Conservation (phyloP, 2,888 invertebrate genomes). For the Nomada ferruginata region DNA sequence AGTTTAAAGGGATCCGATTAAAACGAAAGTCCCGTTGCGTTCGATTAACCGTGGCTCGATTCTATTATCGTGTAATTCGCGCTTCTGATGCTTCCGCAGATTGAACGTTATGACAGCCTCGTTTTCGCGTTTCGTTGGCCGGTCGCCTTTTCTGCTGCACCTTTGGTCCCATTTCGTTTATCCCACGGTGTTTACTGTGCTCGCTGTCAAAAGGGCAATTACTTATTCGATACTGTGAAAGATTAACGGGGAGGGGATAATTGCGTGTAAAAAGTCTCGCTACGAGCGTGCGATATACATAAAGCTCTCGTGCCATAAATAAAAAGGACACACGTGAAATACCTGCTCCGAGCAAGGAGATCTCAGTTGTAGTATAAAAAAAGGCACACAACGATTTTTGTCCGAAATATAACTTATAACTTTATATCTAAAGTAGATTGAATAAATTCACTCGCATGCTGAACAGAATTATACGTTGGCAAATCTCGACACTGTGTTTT, state of each 20-base stretch:
- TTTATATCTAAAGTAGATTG: too few species aligned
- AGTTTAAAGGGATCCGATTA: constrained; percentile 18
- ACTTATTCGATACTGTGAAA: too few species aligned
- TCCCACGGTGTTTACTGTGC: too few species aligned
- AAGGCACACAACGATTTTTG: neutral
- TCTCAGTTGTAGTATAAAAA: neutral
- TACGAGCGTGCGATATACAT: too few species aligned
- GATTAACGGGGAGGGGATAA: too few species aligned
- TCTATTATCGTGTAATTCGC: constrained; percentile 35
- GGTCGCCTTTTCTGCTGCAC: neutral
- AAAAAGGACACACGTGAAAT: neutral
- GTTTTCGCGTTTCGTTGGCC: neutral
- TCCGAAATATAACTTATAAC: neutral
- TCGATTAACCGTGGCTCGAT: constrained; percentile 33
- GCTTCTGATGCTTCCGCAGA: constrained; percentile 21
- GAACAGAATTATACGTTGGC: neutral
- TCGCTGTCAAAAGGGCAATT: too few species aligned
- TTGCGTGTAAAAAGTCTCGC: too few species aligned
- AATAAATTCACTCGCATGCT: neutral
- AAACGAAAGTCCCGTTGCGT: constrained; percentile 43
- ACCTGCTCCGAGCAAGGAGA: too few species aligned
- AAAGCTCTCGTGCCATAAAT: neutral
- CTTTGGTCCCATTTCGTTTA: neutral
- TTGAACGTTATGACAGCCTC: neutral
- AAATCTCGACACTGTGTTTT: neutral